Evolutionary conservation across 2,888 invertebrate genomes (phyloP).

Genomic region (Polyommatus iphigenia): DNA sequence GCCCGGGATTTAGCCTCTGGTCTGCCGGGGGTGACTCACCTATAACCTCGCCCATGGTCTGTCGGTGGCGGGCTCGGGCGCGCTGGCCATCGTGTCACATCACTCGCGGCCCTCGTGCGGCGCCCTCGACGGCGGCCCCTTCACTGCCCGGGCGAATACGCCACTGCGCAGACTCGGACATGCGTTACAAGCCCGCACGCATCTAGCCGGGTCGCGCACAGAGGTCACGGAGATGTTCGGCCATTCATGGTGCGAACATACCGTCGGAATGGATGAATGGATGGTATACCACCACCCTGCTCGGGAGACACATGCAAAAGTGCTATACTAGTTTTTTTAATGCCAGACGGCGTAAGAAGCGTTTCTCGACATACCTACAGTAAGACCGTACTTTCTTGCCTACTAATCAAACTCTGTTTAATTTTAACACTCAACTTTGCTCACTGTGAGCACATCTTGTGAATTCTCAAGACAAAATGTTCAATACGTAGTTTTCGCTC

Average conservation of each 20-base stretch:
- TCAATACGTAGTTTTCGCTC: too few relatives aligned
- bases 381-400: background rate
- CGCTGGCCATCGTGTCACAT: slow-evolving; percentile 56
- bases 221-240: slow-evolving; percentile 71
- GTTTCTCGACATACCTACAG: background rate
- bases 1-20: background rate
- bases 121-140: slow-evolving; percentile 59
- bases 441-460: too few relatives aligned
- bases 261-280: slow-evolving; percentile 1
- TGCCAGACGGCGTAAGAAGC: background rate
- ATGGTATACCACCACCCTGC: background rate
- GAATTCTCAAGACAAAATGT: too few relatives aligned
- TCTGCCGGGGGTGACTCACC: slow-evolving; percentile 64
- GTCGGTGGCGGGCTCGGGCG: slow-evolving; percentile 62
- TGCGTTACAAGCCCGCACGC: slow-evolving; percentile 60
- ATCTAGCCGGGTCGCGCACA: slow-evolving; percentile 62
- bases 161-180: slow-evolving; percentile 69
- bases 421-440: too few relatives aligned
- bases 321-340: background rate
- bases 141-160: slow-evolving; percentile 72
- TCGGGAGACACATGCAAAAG: background rate
- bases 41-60: slow-evolving; percentile 70
- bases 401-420: background rate
- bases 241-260: slow-evolving; percentile 8
- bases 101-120: slow-evolving; percentile 51